Conservation (phyloP, 2,797 vertebrate genomes). For the Cynodonichthys magdalenae region DNA sequence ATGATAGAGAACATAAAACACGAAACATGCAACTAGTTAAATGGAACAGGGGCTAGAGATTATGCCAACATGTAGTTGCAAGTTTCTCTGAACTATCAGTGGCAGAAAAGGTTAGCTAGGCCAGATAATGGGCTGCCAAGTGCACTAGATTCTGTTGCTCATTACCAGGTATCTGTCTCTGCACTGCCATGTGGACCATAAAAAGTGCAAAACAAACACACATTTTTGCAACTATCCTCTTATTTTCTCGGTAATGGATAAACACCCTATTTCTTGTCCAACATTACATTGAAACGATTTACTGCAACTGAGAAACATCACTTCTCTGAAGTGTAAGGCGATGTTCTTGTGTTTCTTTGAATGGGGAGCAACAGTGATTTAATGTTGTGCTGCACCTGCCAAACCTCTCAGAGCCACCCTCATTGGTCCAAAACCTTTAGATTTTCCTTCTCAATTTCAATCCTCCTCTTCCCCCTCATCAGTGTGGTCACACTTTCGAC, state of each 20-base stretch:
- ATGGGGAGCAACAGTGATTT: slow-evolving; percentile 26
- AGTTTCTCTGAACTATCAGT: slow-evolving; percentile 67
- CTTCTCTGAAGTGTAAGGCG: slow-evolving; percentile 9
- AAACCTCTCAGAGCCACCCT: slow-evolving; percentile 26
- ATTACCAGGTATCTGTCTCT: slow-evolving; percentile 56
- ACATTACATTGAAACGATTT: slow-evolving; percentile 4
- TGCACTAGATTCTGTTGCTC: slow-evolving; percentile 61
- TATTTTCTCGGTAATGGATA: slow-evolving; percentile 22
- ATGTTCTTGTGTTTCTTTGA: slow-evolving; percentile 13
- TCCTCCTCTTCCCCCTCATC: slow-evolving; percentile 20
- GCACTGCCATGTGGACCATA: slow-evolving; percentile 37
- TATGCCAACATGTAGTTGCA: slow-evolving; percentile 35
- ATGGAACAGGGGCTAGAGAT: slow-evolving; percentile 35
- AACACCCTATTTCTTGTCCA: background rate
- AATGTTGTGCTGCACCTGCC: slow-evolving; percentile 9
- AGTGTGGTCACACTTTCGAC: slow-evolving; percentile 32
- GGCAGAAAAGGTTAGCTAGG: slow-evolving; percentile 56
- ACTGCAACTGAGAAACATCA: slow-evolving; percentile 13
- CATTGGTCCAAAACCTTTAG: slow-evolving; percentile 41
- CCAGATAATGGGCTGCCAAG: slow-evolving; percentile 64
- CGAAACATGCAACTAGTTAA: slow-evolving; percentile 34
- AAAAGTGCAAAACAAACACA: slow-evolving; percentile 34
- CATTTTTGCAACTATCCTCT: slow-evolving; percentile 15
- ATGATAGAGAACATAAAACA: slow-evolving; percentile 17
- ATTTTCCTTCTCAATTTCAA: slow-evolving; percentile 30